Conservation (phyloP, 2,113 vertebrate species). For the Nothoprocta perdicaria region DNA sequence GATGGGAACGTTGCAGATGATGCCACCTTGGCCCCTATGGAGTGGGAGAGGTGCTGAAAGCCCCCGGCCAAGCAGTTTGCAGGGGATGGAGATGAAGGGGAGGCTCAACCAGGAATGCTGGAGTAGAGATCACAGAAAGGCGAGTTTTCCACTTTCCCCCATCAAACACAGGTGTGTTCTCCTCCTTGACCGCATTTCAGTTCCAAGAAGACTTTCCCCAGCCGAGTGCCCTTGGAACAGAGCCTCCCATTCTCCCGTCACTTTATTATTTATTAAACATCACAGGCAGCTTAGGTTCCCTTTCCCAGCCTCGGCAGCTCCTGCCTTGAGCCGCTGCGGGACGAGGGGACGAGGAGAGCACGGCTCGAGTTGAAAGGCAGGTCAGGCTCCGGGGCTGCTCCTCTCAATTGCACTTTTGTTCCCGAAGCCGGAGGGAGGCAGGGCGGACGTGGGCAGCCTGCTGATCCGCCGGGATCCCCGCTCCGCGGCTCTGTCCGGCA, state of each 20-base stretch:
- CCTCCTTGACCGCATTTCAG: accelerated
- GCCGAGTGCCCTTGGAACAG: background rate
- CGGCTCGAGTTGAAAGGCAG: background rate
- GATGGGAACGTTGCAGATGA: no score
- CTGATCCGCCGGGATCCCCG: accelerated
- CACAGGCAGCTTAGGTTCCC: background rate
- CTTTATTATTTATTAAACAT: background rate
- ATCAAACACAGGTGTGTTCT: background rate
- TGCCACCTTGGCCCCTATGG: no score
- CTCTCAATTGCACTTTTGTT: constrained; percentile 7
- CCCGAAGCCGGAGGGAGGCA: background rate
- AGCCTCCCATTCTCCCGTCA: background rate
- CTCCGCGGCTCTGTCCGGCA: background rate
- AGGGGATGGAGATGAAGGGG: background rate
- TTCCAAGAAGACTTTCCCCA: background rate
- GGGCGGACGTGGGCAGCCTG: accelerated
- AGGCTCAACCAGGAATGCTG: background rate
- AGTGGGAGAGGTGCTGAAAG: background rate
- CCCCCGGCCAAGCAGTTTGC: no score
- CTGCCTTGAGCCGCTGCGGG: accelerated
- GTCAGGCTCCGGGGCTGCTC: background rate
- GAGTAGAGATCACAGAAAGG: no score
- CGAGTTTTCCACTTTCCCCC: background rate
- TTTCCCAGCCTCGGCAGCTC: background rate
- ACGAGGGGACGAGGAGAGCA: background rate